Conservation (phyloP, 2,797 vertebrate species). For the Eospalax fontanierii region DNA sequence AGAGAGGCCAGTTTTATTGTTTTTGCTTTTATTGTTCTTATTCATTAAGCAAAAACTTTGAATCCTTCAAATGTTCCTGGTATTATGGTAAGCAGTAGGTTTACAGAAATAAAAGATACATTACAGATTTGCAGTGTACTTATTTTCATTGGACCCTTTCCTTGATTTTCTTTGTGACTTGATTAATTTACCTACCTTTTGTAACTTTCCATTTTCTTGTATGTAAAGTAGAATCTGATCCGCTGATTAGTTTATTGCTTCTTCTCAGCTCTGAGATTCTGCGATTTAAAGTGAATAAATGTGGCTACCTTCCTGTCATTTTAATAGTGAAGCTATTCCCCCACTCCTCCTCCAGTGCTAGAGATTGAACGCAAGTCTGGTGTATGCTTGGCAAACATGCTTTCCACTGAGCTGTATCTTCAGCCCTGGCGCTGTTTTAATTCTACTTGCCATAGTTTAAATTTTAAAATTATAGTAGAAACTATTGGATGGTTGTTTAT, state of each 20-base stretch:
- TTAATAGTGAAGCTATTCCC: conserved; percentile 27
- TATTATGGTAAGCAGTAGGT: neutral
- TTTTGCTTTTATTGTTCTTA: conserved; percentile 21
- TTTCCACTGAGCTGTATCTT: neutral
- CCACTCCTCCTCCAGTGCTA: neutral
- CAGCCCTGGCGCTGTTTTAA: conserved; percentile 17
- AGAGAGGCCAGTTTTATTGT: conserved; percentile 17
- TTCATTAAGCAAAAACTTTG: conserved; percentile 65
- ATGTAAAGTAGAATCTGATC: neutral
- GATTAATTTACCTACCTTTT: conserved; percentile 20
- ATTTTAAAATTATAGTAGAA: conserved; percentile 32
- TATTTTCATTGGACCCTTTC: neutral
- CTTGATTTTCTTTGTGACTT: conserved; percentile 7
- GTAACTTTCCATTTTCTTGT: conserved; percentile 28
- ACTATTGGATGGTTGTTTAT: conserved; percentile 4
- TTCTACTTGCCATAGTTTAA: conserved; percentile 51
- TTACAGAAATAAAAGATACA: conserved; percentile 25
- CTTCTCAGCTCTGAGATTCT: neutral
- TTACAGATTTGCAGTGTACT: conserved; percentile 8
- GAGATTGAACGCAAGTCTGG: neutral
- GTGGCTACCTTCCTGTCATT: neutral
- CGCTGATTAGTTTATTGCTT: neutral
- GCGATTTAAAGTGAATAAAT: conserved; percentile 39
- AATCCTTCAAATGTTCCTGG: neutral
- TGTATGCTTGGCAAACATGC: neutral